A percentile compares a stretch with the other conserved stretches of the same genome.
These are phyloP conservation scores for Myoxocephalus aenaeus DNA, from an alignment of 2,797 vertebrate genomes.

Conservation along the genomic window DNA sequence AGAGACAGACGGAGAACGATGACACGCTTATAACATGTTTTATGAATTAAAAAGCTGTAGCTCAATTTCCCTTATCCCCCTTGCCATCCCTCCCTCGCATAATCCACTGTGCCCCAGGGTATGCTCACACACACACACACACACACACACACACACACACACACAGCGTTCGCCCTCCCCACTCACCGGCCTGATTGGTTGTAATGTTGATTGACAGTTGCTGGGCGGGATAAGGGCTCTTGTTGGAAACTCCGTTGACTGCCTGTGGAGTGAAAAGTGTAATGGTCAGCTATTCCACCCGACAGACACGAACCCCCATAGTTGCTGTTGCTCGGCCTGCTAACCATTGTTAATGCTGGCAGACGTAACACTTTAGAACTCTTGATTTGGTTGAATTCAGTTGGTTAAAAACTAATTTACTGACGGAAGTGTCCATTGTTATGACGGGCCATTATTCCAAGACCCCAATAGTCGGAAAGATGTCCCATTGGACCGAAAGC, in stretches of 20 bases:
- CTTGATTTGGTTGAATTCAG: neutral
- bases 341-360: neutral
- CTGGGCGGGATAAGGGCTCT: slow-evolving; percentile 93
- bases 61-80: slow-evolving; percentile 77
- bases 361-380: neutral
- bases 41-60: slow-evolving; percentile 79
- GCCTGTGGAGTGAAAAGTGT: slow-evolving; percentile 80
- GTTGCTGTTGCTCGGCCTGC: slow-evolving; percentile 11
- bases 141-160: slow-evolving; percentile 41
- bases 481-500: neutral
- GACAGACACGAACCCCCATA: neutral
- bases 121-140: slow-evolving; percentile 42
- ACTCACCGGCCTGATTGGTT: slow-evolving; percentile 94
- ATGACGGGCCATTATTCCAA: neutral
- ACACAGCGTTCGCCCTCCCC: slow-evolving; percentile 11
- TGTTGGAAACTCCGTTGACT: slow-evolving; percentile 92
- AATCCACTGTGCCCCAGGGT: slow-evolving; percentile 65
- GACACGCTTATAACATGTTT: slow-evolving; percentile 77
- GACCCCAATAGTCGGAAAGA: neutral
- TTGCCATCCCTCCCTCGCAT: slow-evolving; percentile 56
- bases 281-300: slow-evolving; percentile 32
- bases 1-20: slow-evolving; percentile 41
- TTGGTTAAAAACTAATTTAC: neutral
- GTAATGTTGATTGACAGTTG: slow-evolving; percentile 96
- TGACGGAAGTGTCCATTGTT: neutral